Conservation (phyloP, 2,113 vertebrate genomes). For the Rhombomys opimus region DNA sequence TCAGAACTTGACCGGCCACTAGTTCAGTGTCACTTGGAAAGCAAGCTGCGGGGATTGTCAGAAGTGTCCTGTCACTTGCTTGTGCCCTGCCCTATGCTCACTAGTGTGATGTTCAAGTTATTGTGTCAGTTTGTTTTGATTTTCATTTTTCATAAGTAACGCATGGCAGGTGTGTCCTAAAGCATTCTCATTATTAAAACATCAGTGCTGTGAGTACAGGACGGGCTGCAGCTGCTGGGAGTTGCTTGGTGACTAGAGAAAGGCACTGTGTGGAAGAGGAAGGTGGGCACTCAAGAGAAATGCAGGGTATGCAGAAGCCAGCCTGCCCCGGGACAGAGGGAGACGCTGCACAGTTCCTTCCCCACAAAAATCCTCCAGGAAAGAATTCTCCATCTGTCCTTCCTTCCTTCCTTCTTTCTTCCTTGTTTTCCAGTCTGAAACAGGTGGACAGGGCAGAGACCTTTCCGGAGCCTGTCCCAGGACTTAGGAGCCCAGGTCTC, state of each 20-base stretch:
- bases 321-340: not conserved
- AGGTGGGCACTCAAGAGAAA: not conserved
- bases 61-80: not conserved
- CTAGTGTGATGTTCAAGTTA: not conserved
- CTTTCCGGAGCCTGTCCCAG: not conserved
- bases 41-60: too few species aligned
- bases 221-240: not conserved
- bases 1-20: too few species aligned
- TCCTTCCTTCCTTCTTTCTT: not conserved
- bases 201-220: not conserved
- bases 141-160: not conserved
- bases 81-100: fast-evolving
- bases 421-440: too few species aligned
- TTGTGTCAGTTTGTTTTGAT: not conserved
- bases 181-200: not conserved
- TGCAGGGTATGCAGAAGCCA: not conserved
- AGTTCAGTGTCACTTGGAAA: too few species aligned
- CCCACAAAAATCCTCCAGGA: not conserved
- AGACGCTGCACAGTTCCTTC: not conserved
- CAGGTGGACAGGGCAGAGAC: not conserved
- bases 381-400: not conserved
- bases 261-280: not conserved
- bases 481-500: not conserved
- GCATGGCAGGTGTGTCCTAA: not conserved
- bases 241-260: not conserved